Evolutionary conservation across 2,113 vertebrate genomes (phyloP).

Genomic region (Lontra canadensis): DNA sequence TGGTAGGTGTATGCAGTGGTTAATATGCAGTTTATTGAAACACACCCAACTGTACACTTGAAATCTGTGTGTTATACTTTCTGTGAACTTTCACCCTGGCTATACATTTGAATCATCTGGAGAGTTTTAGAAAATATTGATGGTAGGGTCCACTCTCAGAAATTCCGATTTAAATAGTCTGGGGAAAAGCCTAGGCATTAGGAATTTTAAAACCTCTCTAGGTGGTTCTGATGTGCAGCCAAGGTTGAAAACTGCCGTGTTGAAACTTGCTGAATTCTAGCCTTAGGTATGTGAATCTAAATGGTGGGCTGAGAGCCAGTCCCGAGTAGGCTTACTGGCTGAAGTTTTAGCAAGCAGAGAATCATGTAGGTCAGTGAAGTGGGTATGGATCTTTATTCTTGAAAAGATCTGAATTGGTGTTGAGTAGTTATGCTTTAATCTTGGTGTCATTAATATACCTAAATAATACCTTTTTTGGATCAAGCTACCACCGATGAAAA

Average conservation of each 20-base stretch:
- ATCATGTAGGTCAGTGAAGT: neutral
- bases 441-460: neutral
- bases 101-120: neutral
- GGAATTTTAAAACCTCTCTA: neutral
- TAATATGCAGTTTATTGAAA: neutral
- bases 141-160: neutral
- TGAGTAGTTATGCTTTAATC: neutral
- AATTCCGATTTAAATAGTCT: neutral
- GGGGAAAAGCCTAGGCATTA: neutral
- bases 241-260: neutral
- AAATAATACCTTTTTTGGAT: neutral
- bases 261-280: neutral
- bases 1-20: neutral
- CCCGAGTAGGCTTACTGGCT: neutral
- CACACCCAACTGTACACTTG: neutral
- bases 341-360: neutral
- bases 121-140: neutral
- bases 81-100: neutral
- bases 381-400: neutral
- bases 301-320: neutral
- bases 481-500: neutral
- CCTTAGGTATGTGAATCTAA: neutral
- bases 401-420: neutral
- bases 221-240: neutral
- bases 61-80: neutral